These are phyloP conservation scores for Pristionchus mayeri DNA, from an alignment of 2,888 invertebrate genomes.

Conservation along the genomic window DNA sequence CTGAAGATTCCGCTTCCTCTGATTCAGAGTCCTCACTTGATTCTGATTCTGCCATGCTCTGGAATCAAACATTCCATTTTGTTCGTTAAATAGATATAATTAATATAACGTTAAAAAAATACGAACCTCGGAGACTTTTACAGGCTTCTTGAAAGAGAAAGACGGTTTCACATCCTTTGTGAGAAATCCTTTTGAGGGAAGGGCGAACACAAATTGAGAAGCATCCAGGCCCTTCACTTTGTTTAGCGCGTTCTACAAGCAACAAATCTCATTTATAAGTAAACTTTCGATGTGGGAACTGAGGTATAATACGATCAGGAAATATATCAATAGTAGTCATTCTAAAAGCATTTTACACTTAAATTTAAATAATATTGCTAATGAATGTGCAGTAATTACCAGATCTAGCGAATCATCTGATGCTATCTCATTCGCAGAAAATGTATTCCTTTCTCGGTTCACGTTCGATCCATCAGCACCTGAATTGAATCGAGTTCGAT, in stretches of 20 bases:
- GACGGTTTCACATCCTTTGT: not conserved
- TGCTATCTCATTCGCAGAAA: not conserved
- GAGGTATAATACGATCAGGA: too few relatives aligned
- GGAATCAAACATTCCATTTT: not conserved
- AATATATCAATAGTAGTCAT: not conserved
- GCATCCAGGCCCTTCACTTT: not conserved
- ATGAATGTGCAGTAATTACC: too few relatives aligned
- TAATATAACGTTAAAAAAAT: not conserved
- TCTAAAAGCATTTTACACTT: not conserved
- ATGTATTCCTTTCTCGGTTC: not conserved
- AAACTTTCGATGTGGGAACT: not conserved
- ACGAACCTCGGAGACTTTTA: not conserved
- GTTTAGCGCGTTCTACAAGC: not conserved
- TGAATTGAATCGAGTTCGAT: not conserved
- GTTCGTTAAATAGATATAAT: not conserved
- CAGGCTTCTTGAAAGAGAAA: conserved; percentile 37
- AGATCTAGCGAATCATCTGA: not conserved
- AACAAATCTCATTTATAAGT: not conserved
- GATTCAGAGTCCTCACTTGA: conserved; percentile 20
- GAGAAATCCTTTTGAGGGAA: conserved; percentile 29
- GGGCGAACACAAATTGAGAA: conserved; percentile 14
- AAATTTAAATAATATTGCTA: not conserved
- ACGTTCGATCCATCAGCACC: conserved; percentile 42
- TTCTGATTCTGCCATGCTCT: not conserved
- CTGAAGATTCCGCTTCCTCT: not conserved